Conservation (phyloP, 2,113 vertebrate genomes). For the Bettongia penicillata region DNA sequence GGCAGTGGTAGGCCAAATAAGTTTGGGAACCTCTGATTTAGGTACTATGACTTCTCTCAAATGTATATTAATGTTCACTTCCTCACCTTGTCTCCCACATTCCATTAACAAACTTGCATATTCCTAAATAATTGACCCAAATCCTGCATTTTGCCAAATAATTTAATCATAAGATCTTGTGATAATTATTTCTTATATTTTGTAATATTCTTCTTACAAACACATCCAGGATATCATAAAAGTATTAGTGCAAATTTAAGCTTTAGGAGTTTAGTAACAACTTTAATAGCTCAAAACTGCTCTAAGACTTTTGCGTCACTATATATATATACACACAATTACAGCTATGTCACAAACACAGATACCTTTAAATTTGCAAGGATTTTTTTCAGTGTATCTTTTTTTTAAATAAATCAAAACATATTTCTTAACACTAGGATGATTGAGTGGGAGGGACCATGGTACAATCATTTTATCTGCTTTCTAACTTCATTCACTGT, state of each 20-base stretch:
- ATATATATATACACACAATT: not conserved
- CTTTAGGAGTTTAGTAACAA: not conserved
- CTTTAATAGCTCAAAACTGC: not conserved
- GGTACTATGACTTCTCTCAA: not conserved
- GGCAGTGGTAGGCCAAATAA: no score
- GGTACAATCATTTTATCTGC: not conserved
- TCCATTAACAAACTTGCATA: not conserved
- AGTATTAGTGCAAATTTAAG: not conserved
- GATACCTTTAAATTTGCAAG: not conserved
- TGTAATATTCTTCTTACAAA: slow-evolving; percentile 50
- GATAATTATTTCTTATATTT: slow-evolving; percentile 59
- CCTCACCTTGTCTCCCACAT: not conserved
- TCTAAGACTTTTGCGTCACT: not conserved
- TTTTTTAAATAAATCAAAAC: slow-evolving; percentile 71
- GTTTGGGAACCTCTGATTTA: no score
- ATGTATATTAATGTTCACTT: slow-evolving; percentile 30
- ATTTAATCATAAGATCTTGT: slow-evolving; percentile 48
- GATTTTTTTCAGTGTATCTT: slow-evolving; percentile 53
- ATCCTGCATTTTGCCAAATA: slow-evolving; percentile 36
- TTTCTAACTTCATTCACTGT: slow-evolving; percentile 14
- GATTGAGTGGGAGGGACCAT: not conserved
- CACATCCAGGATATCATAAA: not conserved
- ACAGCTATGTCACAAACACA: not conserved
- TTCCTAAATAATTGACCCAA: slow-evolving; percentile 8
- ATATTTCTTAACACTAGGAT: slow-evolving; percentile 67